Base-by-base conservation (phyloP, 2,888 invertebrate genomes). In the Barypeithes pellucidus region DNA sequence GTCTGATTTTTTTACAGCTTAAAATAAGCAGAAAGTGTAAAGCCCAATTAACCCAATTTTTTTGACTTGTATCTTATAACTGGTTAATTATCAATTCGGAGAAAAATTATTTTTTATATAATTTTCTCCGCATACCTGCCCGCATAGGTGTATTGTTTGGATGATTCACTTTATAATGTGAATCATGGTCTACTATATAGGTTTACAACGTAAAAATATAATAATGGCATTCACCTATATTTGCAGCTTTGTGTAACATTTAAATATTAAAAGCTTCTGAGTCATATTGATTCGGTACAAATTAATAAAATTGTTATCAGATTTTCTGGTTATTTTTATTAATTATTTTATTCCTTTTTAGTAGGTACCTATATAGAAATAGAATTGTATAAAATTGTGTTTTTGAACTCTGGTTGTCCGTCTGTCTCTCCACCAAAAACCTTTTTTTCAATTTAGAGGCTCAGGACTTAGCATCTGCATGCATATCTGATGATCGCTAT, bases 81-180 rank as follows among this genome's bases (percentile, higher is more conserved):
- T 33, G 33, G 4, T 33, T 4, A 5, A 33, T 7, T 8, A 11
- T 12, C 9, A 11, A 11, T 50, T 22, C 22, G 8, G 2, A 50
- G 12, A 22, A 50, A 45, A 50, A 14, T 18, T 2, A 20, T 4
- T 8, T 50, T 50, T 50, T 22, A 24, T 50, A n/a, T 50, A 50
- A n/a, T 50, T 50, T 54, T 54, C 12, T 3, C 33, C 1, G 29
- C 54, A 54, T 54, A 54, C 14, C 36, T 50, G 20, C 63, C 47
- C 50, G 63, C 50, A 63, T 63, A 45, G 29, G 24, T 62, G 24
- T 62, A 14, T 20, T 36, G 36, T 36, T 63, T 33, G 11, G 20
- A 36, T 63, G 63, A 63, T 50, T 63, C 63, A 63, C n/a, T 22
- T 50, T 12, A n/a, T n/a, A 16, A 63, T 9, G 50, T 63, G 63